Evolutionary conservation across 92 coral and sea anemone genomes (phyloP).

Genomic region (Siderastrea siderea): DNA sequence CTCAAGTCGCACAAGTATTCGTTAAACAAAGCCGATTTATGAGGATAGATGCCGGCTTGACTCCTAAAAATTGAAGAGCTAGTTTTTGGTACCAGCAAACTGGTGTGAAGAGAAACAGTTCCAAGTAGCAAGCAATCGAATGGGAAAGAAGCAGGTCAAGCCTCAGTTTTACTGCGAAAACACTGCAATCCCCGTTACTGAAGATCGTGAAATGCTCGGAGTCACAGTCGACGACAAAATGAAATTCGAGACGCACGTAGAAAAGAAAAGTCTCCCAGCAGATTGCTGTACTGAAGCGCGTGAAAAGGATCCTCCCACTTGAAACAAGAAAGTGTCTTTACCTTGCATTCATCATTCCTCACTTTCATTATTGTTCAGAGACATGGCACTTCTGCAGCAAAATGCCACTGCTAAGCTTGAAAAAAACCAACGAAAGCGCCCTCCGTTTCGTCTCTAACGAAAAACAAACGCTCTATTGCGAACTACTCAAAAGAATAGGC

Average conservation of each 20-base stretch:
- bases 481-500: not conserved
- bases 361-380: constrained; percentile 42
- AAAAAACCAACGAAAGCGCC: constrained; percentile 14
- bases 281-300: too few relatives aligned
- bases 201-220: constrained; percentile 48
- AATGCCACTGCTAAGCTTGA: constrained; percentile 34
- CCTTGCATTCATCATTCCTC: constrained; percentile 31
- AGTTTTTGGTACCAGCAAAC: constrained; percentile 58
- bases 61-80: too few relatives aligned
- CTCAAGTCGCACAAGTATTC: too few relatives aligned
- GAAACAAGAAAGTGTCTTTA: constrained; percentile 33
- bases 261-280: too few relatives aligned
- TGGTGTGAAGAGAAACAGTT: constrained; percentile 51
- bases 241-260: constrained; percentile 30
- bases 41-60: too few relatives aligned
- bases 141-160: constrained; percentile 50
- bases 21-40: too few relatives aligned
- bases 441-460: not conserved
- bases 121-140: constrained; percentile 67
- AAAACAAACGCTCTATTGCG: not conserved
- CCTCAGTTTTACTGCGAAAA: constrained; percentile 58
- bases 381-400: constrained; percentile 55
- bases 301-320: constrained; percentile 27
- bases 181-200: constrained; percentile 42
- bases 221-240: constrained; percentile 49